Base-by-base conservation (phyloP, 1,140 invertebrate species). In the Bombus turneri region DNA sequence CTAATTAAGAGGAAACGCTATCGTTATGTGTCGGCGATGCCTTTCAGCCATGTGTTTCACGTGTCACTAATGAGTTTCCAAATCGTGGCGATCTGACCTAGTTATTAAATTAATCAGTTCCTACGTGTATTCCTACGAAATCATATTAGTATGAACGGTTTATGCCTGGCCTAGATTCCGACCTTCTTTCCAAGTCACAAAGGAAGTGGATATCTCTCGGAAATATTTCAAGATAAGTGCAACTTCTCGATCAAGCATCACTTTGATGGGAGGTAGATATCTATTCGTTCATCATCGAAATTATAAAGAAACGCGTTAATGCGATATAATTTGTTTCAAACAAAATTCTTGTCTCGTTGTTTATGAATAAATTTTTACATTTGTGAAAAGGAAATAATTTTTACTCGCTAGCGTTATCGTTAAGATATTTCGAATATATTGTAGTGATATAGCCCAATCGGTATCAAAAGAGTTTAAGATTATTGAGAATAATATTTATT, bases 51-150 rank as follows among this genome's bases (percentile, higher is more conserved):
- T 18, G 31, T 37, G 41, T 64, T 34, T 66, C 39, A 9, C 28
- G 53, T 31, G 53, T 28, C 66, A 3, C 31, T 84, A 71, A 84
- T 37, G 75, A 79, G 31, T 62, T 53, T 37, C 28, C 10, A 62
- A 85, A 79, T 53, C 10, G 53, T 18, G 13, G 5, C n/a, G 76
- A 79, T 81, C 28, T 81, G 66, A 62, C 68, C 80, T 41, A 72
- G n/a, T 85, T 85, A 57, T 78, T 80, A 62, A 79, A 72, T 72
- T 72, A 84, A 85, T 34, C 25, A 62, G 31, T n/a, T 28, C 8
- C 39, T 31, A 22, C 8, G 18, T 25, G 22, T 25, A 37, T 47
- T 72, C 25, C 18, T 53, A 5, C 13, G 31, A 59, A 47, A 78
- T 31, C 64, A 41, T 71, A 22, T 71, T 37, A 47, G 1, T 4